Conservation (phyloP, 2,113 vertebrate genomes). For the Lagopus leucura region DNA sequence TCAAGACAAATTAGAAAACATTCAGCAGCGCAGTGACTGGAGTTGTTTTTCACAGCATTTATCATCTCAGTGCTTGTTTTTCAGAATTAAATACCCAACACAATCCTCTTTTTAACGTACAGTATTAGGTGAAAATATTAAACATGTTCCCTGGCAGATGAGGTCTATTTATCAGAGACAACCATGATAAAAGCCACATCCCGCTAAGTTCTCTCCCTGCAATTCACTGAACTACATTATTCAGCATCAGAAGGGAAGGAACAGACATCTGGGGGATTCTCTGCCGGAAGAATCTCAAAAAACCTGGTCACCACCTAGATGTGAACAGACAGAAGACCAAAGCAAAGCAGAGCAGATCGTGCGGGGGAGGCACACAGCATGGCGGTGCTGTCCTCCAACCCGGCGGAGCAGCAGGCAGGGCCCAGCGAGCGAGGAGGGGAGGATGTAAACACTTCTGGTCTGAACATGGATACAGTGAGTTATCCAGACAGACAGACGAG, state of each 20-base stretch:
- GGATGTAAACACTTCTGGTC: neutral
- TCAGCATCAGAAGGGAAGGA: neutral
- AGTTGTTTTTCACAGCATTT: neutral
- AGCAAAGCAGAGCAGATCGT: neutral
- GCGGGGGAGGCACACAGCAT: neutral
- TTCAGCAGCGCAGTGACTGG: neutral
- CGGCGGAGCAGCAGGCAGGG: neutral
- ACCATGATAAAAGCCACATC: neutral
- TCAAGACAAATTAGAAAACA: neutral
- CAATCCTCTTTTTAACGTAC: constrained; percentile 10
- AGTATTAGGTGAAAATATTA: constrained; percentile 14
- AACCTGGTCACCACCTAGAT: neutral
- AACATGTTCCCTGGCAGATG: neutral
- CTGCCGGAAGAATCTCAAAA: neutral
- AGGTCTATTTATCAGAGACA: neutral
- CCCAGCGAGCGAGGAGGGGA: neutral
- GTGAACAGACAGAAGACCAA: neutral
- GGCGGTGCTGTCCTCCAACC: neutral
- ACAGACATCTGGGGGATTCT: neutral
- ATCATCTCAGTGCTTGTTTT: constrained; percentile 24
- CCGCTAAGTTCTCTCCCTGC: neutral
- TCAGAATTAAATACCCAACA: neutral
- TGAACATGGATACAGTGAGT: neutral
- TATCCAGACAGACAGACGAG: neutral
- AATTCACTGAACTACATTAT: neutral